A percentile compares a stretch with the other conserved stretches of the same genome.
These are phyloP conservation scores for Atractosteus spatula DNA, from an alignment of 2,113 vertebrate species.

Conservation along the genomic window DNA sequence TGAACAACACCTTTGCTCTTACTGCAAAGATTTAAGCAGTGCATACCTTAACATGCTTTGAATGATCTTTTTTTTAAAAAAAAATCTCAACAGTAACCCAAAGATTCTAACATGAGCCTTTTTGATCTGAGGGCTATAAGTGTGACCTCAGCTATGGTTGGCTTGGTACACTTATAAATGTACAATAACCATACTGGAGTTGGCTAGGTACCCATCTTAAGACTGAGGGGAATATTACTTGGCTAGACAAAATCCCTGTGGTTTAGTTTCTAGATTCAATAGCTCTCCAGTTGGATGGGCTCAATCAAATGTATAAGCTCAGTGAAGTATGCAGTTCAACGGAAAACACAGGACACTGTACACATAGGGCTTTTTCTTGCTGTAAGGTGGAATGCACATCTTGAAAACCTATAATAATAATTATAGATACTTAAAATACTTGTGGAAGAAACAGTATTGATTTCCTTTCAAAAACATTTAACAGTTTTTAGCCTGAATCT, in stretches of 20 bases:
- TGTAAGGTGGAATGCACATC: no score
- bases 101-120: slow-evolving; percentile 10
- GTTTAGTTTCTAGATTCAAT: slow-evolving; percentile 35
- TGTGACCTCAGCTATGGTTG: slow-evolving; percentile 10
- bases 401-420: no score
- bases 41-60: slow-evolving; percentile 13
- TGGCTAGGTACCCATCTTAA: slow-evolving; percentile 22
- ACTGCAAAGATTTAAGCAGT: neutral
- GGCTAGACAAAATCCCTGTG: slow-evolving; percentile 39
- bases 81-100: neutral
- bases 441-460: no score
- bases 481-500: no score
- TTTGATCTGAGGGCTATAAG: slow-evolving; percentile 13
- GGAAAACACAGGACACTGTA: slow-evolving; percentile 32
- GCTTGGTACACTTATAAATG: slow-evolving; percentile 21
- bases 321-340: slow-evolving; percentile 62
- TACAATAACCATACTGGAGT: slow-evolving; percentile 15
- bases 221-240: slow-evolving; percentile 41
- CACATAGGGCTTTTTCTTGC: no score
- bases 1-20: slow-evolving; percentile 24
- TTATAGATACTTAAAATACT: no score
- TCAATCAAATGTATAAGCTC: slow-evolving; percentile 60
- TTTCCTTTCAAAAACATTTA: no score
- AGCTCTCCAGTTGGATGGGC: slow-evolving; percentile 63
- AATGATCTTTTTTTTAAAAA: slow-evolving; percentile 20